phyloP scores from a whole-genome alignment of 2,797 vertebrate species.

The Peromyscus melanophrys region DNA sequence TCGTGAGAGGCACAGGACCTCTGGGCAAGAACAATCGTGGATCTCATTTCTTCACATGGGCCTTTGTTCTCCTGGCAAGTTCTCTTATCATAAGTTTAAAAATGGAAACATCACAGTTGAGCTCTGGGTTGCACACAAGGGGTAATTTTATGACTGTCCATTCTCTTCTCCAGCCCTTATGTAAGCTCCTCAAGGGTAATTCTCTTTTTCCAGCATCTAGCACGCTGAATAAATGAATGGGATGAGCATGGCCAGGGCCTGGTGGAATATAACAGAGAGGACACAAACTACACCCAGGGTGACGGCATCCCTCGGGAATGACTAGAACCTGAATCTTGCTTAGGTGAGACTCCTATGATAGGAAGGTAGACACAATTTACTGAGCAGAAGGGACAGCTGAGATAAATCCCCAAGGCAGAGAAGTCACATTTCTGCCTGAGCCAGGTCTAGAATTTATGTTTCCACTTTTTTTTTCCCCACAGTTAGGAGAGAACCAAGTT shows the following conservation, averaged over 20 bases:
- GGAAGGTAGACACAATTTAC: neutral
- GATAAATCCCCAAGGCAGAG: neutral
- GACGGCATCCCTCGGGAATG: neutral
- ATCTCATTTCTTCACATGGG: neutral
- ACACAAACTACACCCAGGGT: neutral
- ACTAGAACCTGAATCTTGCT: neutral
- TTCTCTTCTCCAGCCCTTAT: rapidly evolving
- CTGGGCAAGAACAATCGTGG: neutral
- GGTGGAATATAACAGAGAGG: neutral
- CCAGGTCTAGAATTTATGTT: neutral
- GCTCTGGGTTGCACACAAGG: neutral
- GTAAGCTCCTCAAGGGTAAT: rapidly evolving
- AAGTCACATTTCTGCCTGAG: neutral
- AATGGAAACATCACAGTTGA: neutral
- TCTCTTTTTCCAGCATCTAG: neutral
- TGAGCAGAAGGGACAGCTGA: neutral
- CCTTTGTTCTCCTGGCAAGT: neutral
- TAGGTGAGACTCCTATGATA: neutral
- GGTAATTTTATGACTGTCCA: neutral
- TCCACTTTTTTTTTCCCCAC: neutral
- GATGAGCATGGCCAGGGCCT: neutral
- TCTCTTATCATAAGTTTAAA: neutral
- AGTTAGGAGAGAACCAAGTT: neutral
- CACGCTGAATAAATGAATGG: neutral
- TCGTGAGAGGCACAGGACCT: neutral